A percentile compares a stretch with the other conserved stretches of the same genome.
phyloP scores from a whole-genome alignment of 2,888 invertebrate genomes.

The Netelia inedita region DNA sequence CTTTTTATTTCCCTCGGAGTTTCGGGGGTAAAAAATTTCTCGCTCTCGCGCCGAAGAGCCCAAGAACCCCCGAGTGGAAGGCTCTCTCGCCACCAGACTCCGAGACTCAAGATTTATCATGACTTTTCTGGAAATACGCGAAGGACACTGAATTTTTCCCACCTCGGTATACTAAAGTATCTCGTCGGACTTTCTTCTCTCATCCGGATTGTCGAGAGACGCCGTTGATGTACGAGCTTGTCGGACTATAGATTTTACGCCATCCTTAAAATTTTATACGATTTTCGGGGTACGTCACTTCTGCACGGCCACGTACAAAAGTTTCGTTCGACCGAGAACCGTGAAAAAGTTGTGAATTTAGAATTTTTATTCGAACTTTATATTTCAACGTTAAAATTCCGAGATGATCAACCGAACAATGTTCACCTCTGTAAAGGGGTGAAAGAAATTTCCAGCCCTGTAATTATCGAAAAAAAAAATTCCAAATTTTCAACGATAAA shows the following conservation, averaged over 20 bases:
- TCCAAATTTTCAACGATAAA: too few species aligned
- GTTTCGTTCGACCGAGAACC: too few species aligned
- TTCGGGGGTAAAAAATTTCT: constrained; percentile 19
- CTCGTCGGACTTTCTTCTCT: constrained; percentile 12
- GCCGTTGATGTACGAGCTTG: not conserved
- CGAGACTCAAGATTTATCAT: constrained; percentile 50
- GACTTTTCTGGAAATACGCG: constrained; percentile 14
- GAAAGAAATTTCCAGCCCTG: too few species aligned
- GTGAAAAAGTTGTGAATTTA: too few species aligned
- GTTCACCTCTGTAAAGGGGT: too few species aligned
- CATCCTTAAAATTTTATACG: not conserved
- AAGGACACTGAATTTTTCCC: constrained; percentile 34
- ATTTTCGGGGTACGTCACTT: not conserved
- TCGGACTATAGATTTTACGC: too few species aligned
- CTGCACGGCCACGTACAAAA: too few species aligned
- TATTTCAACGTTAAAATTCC: too few species aligned
- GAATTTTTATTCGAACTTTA: too few species aligned
- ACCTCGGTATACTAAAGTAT: constrained; percentile 20
- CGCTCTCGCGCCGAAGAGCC: constrained; percentile 11
- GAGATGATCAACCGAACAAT: too few species aligned
- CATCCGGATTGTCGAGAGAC: constrained; percentile 4
- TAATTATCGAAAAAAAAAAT: too few species aligned
- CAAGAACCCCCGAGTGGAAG: not conserved
- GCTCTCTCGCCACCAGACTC: constrained; percentile 45
- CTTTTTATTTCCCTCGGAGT: not conserved